A percentile compares a stretch with the other conserved stretches of the same genome.
phyloP scores from a whole-genome alignment of 2,797 vertebrate genomes.

The Todus mexicanus region DNA sequence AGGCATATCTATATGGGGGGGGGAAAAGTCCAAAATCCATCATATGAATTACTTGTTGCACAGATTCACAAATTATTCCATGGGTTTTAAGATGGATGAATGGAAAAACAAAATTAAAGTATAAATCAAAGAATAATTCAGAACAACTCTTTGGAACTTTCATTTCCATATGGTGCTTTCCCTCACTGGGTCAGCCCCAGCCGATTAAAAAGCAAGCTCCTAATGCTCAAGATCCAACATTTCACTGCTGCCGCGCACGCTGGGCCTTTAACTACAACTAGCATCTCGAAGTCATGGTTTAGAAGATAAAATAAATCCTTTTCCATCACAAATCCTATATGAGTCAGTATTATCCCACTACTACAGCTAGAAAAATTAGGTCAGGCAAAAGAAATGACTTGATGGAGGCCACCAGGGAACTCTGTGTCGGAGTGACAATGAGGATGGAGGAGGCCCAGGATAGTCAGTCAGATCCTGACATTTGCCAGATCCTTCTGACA shows the following conservation, averaged over 20 bases:
- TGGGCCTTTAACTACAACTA: background rate
- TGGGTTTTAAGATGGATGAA: background rate
- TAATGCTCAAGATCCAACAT: accelerated
- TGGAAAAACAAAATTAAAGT: background rate
- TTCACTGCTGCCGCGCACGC: background rate
- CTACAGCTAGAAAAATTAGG: conserved; percentile 10
- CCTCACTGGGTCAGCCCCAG: background rate
- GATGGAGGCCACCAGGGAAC: conserved; percentile 2
- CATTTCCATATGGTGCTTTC: no score
- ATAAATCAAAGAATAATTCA: background rate
- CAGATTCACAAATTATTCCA: background rate
- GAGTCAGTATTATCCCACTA: conserved; percentile 18
- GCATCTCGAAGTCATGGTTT: background rate
- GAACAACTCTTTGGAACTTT: no score
- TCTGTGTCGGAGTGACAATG: background rate
- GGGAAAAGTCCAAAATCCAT: background rate
- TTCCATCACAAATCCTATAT: background rate
- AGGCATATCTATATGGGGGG: background rate
- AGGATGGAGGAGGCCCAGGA: background rate
- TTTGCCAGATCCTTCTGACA: background rate
- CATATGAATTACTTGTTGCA: background rate
- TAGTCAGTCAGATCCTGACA: accelerated
- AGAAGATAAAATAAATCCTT: conserved; percentile 17
- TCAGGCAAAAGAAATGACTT: background rate
- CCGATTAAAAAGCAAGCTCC: background rate